Evolutionary conservation across 2,888 invertebrate species (phyloP).

Genomic region (Tanypteryx hageni): DNA sequence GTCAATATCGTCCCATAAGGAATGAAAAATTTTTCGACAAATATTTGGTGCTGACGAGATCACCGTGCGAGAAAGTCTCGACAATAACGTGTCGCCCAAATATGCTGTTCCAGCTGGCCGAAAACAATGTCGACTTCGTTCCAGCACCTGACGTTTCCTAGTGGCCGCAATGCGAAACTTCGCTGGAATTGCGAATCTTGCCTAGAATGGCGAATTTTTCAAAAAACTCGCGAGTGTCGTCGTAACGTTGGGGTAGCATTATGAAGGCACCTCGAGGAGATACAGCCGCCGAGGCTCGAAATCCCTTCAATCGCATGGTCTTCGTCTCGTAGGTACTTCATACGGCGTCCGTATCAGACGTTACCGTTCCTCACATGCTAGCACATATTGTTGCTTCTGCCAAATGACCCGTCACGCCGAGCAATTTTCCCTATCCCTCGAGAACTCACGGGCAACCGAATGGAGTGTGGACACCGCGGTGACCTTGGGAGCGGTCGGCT

Average conservation of each 20-base stretch:
- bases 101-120: no score
- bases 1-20: no score
- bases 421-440: neutral
- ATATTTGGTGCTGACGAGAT: no score
- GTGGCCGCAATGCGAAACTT: no score
- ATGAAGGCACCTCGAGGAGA: neutral
- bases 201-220: no score
- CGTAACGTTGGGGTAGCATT: neutral
- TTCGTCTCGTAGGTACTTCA: no score
- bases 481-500: slow-evolving; percentile 28
- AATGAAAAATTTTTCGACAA: no score
- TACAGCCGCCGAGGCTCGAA: neutral
- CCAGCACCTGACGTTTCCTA: no score
- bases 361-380: neutral
- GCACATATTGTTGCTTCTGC: neutral
- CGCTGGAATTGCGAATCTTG: no score
- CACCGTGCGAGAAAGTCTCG: no score
- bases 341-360: neutral
- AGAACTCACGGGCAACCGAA: neutral
- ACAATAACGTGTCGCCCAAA: no score
- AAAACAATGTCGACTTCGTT: no score
- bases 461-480: slow-evolving; percentile 13
- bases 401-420: slow-evolving; percentile 5
- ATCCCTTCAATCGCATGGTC: neutral
- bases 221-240: neutral